Evolutionary conservation across 2,888 invertebrate species (phyloP).

Genomic region (Cordilura impudica): DNA sequence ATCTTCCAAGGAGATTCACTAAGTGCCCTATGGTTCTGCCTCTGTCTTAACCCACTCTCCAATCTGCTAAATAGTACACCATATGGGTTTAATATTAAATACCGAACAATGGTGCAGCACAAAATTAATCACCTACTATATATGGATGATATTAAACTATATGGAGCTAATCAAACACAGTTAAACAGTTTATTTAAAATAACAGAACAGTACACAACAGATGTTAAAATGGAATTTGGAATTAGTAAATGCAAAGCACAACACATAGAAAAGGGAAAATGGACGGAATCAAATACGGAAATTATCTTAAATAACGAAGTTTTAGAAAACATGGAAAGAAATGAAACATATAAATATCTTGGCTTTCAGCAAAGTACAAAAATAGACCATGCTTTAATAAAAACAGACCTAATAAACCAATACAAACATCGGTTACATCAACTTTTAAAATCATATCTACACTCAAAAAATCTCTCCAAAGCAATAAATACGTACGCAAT

Average conservation of each 20-base stretch:
- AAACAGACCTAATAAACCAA: no score
- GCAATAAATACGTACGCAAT: neutral
- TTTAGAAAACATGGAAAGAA: neutral
- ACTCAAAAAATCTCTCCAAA: neutral
- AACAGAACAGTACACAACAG: neutral
- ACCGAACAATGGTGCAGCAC: neutral
- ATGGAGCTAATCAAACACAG: neutral
- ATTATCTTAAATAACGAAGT: neutral
- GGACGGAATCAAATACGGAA: no score
- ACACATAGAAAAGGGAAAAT: neutral
- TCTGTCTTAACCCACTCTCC: no score
- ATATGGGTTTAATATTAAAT: neutral
- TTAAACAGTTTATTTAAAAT: neutral
- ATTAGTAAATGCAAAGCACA: neutral
- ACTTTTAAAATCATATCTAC: neutral
- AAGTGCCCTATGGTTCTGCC: no score
- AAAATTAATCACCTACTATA: neutral
- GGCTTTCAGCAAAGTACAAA: neutral
- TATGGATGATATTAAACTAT: no score
- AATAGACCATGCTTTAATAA: neutral
- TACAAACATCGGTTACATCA: no score
- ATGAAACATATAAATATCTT: neutral
- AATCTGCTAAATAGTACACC: no score
- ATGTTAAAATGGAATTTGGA: neutral
- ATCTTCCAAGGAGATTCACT: no score